Base-by-base conservation (phyloP, 2,888 invertebrate species). In the Plusia festucae region DNA sequence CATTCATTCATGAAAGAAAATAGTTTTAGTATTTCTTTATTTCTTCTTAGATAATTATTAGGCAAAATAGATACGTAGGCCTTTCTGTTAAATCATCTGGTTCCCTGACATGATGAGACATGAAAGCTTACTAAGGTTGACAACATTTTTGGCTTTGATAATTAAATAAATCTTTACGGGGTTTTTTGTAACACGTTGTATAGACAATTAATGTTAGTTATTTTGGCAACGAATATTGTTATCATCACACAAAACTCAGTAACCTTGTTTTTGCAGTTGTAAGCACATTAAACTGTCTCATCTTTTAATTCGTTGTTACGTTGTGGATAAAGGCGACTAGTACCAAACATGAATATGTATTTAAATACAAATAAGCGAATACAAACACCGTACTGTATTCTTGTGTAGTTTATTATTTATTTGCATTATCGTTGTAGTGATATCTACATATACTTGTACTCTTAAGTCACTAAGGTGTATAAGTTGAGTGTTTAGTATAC, bases 401-500 rank as follows among this genome's bases (percentile, higher is more conserved):
- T 65, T 60, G 53, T 68, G 51, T 64, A 67, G 49, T 65, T 61
- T 49, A 54, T 59, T 46, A 32, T 67, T 78, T 81, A 32, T 24
- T 76, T 77, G 70, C 54, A 58, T 59, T 58, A 54, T 70, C 55
- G 60, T 78, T n/a, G 57, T 78, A 80, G 64, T 65, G 24, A 66
- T 76, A n/a, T n/a, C n/a, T n/a, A 70, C 49, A 40, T 18, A 44
- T 44, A 70, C 55, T 65, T 61, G 64, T 73, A 77, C 22, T 75
- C 56, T 18, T 73, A 69, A 72, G 63, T 65, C 71, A 68, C 73
- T 71, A 57, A 75, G n/a, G n/a, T 69, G 54, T 65, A 56, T 73
- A 80, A 70, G 60, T 73, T 72, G 62, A 78, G 76, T 76, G 74
- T 75, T 76, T 76, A 78, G 73, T 81, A 76, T 81, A 84, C 78